Evolutionary conservation across 2,797 vertebrate genomes (phyloP).

Genomic region (Spondyliosoma cantharus): DNA sequence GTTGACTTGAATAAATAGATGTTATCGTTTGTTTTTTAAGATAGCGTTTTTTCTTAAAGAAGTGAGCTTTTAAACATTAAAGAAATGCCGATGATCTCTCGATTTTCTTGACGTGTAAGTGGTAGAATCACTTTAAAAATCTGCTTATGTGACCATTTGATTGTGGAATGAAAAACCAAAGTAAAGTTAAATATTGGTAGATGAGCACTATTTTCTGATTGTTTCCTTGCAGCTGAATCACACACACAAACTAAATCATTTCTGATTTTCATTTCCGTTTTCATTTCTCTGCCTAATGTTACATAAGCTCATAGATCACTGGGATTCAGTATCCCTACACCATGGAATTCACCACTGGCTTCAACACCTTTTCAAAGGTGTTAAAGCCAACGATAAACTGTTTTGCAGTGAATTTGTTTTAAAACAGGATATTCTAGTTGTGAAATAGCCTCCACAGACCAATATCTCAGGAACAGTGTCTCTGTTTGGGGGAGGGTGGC

Average conservation of each 20-base stretch:
- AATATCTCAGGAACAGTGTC: constrained; percentile 50
- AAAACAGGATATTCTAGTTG: constrained; percentile 50
- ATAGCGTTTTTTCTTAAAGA: constrained; percentile 15
- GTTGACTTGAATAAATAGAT: constrained; percentile 30
- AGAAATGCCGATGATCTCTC: not conserved
- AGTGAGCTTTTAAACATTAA: not conserved
- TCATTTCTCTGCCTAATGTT: constrained; percentile 29
- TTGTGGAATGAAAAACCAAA: constrained; percentile 1
- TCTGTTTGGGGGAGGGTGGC: constrained; percentile 35
- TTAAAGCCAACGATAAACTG: constrained; percentile 54
- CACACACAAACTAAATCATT: constrained; percentile 23
- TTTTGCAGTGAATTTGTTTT: constrained; percentile 52
- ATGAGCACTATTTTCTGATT: constrained; percentile 6
- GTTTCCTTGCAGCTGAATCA: constrained; percentile 9
- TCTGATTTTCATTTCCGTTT: too few species aligned
- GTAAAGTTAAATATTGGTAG: not conserved
- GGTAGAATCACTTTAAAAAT: not conserved
- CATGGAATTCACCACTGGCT: constrained; percentile 50
- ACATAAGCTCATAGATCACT: constrained; percentile 58
- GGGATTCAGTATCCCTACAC: constrained; percentile 61
- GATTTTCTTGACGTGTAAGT: not conserved
- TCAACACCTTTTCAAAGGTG: constrained; percentile 52
- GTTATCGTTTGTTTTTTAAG: constrained; percentile 36
- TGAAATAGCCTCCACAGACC: constrained; percentile 59
- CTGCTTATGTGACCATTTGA: not conserved